Evolutionary conservation across 2,113 vertebrate species (phyloP).

Genomic region (Chrysemys picta): DNA sequence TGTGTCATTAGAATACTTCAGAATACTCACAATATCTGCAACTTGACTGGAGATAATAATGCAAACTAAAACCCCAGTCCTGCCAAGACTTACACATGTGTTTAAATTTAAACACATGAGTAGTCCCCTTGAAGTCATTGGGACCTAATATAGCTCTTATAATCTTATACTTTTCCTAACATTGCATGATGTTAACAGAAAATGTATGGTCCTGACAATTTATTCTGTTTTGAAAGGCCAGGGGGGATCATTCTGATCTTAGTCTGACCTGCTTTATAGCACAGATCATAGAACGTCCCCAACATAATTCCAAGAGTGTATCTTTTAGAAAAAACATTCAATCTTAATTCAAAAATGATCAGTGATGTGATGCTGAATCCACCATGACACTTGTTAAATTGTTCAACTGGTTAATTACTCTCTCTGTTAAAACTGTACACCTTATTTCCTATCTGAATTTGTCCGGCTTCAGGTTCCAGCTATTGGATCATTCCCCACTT

Average conservation of each 20-base stretch:
- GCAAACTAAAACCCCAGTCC: background rate
- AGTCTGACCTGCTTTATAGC: background rate
- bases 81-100: background rate
- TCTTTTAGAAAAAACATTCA: too few relatives aligned
- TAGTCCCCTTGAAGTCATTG: fast-evolving
- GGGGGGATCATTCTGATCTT: background rate
- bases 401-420: too few relatives aligned
- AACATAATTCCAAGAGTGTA: too few relatives aligned
- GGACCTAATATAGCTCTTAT: background rate
- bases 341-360: too few relatives aligned
- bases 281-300: background rate
- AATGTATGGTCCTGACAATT: conserved; percentile 7
- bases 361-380: too few relatives aligned
- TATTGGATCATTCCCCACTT: background rate
- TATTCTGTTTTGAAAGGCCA: conserved; percentile 10
- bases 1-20: background rate
- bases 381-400: too few relatives aligned
- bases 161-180: background rate
- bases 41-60: background rate
- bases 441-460: background rate
- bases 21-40: background rate
- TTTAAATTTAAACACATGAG: fast-evolving
- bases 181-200: background rate
- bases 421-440: too few relatives aligned
- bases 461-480: too few relatives aligned